Percentiles rank a stretch among this genome's conserved stretches.
phyloP scores from a whole-genome alignment of 2,113 vertebrate species.

The Megaleporinus macrocephalus region DNA sequence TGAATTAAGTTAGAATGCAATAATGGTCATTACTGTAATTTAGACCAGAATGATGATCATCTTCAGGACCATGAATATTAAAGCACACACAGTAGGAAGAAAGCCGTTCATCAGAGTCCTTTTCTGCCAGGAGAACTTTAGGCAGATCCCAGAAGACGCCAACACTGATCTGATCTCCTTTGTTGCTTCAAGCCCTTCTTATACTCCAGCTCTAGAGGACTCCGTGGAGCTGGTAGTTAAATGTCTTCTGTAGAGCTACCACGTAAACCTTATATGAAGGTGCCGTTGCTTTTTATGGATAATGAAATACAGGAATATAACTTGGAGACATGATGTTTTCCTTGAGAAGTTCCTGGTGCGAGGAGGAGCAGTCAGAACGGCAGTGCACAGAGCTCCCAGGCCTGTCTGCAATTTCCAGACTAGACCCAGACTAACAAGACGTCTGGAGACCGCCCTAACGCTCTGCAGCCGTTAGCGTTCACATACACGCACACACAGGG shows the following conservation, averaged over 20 bases:
- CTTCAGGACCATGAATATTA: not conserved
- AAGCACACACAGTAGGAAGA: not conserved
- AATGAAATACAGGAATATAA: not conserved
- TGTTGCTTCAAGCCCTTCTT: not conserved
- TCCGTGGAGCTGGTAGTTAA: not conserved
- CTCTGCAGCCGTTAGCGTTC: not conserved
- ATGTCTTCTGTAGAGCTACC: not conserved
- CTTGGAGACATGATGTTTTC: not conserved
- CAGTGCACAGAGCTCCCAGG: constrained; percentile 3
- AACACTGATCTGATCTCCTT: not conserved
- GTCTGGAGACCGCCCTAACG: constrained; percentile 42
- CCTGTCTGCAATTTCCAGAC: constrained; percentile 41
- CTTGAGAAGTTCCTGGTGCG: constrained; percentile 3
- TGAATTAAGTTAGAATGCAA: not conserved
- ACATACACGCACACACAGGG: constrained; percentile 25
- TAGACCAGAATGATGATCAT: not conserved
- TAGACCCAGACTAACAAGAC: constrained; percentile 45
- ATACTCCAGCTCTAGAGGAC: not conserved
- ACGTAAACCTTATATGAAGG: not conserved
- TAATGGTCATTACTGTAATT: not conserved
- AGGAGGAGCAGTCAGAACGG: constrained; percentile 15
- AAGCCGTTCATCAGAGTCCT: not conserved
- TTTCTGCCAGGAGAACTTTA: not conserved
- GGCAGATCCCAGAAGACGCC: not conserved
- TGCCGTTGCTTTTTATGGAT: constrained; percentile 9